Evolutionary conservation across 2,888 invertebrate genomes (phyloP), one percentile per base, ranked within the genome.

Genomic region (Agrochola circellaris): DNA sequence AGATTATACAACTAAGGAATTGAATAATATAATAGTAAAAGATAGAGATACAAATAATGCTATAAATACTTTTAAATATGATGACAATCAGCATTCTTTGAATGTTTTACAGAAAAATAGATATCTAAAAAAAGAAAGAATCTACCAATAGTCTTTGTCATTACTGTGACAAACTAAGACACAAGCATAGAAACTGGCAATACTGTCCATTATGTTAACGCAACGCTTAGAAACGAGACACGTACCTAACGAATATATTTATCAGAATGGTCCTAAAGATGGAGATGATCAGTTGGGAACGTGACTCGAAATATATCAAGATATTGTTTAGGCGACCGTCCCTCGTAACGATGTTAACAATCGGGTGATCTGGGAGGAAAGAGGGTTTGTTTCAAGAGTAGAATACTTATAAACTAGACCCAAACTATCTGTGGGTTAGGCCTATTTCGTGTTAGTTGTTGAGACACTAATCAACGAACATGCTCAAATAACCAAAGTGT

Each of bases 231-330:
- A 86, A 73, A 64, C 45, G 5, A 69, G 34, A 77, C 85, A 83
- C 86, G 86, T 83, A n/a, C n/a, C n/a, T n/a, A 81, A 60, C 34
- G 65, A 72, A 73, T 80, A 80, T 73, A 73, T 79, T 80, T 83
- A 77, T 78, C 48, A 67, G 61, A 70, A 81, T 69, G 75, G 61
- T 58, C 72, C 56, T 54, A 75, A 86, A 80, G 74, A 84, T 64
- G 66, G 20, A 74, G 83, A 81, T 83, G 73, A 85, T 86, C 76
- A 85, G 78, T 38, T n/a, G 20, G 34, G 23, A 60, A 87, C 86
- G 87, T 86, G 87, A 85, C 78, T 60, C 30, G 87, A 77, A 83
- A 85, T 75, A 72, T 62, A 82, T 66, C 56, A 67, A 77, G 67
- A 72, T 56, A 65, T 73, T 71, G 78, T 61, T 78, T 65, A 78